phyloP scores from a whole-genome alignment of 2,888 invertebrate genomes.

The Yponomeuta plumbellus region DNA sequence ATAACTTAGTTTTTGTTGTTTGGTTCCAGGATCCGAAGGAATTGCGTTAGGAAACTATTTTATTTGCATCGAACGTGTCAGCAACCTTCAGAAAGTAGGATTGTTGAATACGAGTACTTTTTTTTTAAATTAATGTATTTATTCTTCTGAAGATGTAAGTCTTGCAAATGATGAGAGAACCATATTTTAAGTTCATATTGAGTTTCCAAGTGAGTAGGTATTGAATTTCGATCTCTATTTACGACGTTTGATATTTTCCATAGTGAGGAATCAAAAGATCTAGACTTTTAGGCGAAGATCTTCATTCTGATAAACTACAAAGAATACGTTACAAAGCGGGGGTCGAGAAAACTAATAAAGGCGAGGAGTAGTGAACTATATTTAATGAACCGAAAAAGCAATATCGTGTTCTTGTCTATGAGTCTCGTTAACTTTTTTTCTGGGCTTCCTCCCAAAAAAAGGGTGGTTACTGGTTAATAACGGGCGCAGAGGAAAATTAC shows the following conservation, averaged over 20 bases:
- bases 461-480: conserved; percentile 62
- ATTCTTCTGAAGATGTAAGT: no score
- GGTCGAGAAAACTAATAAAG: neutral
- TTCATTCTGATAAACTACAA: no score
- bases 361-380: neutral
- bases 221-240: no score
- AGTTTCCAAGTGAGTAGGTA: no score
- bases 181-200: no score
- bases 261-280: no score
- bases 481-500: conserved; percentile 52
- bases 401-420: conserved; percentile 35
- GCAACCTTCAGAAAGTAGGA: neutral
- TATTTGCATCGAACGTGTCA: neutral
- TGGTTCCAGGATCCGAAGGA: neutral
- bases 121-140: no score
- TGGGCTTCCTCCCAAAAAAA: conserved; percentile 33
- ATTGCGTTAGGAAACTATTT: neutral
- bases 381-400: conserved; percentile 10
- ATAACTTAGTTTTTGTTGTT: conserved; percentile 7
- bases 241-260: no score
- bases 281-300: no score
- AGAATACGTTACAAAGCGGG: no score
- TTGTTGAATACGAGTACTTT: neutral
- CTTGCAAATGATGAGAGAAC: no score
- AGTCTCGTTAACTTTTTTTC: conserved; percentile 58